Base-by-base conservation (phyloP, 2,888 invertebrate species). In the Cantharis flavilabris region DNA sequence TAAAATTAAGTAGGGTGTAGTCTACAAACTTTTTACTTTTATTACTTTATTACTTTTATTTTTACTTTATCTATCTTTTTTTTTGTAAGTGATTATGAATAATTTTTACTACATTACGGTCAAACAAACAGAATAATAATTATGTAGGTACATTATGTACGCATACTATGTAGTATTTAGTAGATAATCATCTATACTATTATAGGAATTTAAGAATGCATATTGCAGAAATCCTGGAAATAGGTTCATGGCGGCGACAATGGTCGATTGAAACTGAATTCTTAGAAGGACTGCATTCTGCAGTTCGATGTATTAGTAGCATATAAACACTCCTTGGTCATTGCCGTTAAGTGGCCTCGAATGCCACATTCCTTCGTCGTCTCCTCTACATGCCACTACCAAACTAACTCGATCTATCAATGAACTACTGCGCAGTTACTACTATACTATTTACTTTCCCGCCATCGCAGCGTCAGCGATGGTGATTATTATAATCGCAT, bases 321-420 rank as follows among this genome's bases (percentile, higher is more conserved):
- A 77, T 69, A 71, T 64, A 85, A 84, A 84, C 86, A 85, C 86
- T 86, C 86, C 86, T 86, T 85, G 85, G 84, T 85, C 84, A 84
- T 84, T 85, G 85, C 84, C 84, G 84, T 82, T 82, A 81, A 82
- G 82, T 84, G 84, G 84, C 85, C 84, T 83, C 84, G 84, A 80
- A 49, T 7, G 84, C 84, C 84, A 83, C 86, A 85, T 85, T 85
- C 85, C 83, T 82, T 77, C 78, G 78, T 76, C 77, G 80, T 79
- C 80, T 78, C 77, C 81, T 79, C 79, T 78, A 79, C 73, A 20
- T 20, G 20, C 20, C 20, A 3, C 20, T 3, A 2, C 20, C 65
- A 79, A 71, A 73, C 76, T 80, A 75, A 72, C 71, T 63, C 72
- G 74, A 73, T 77, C 79, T 71, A 74, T 72, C 75, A 72, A 64